Evolutionary conservation across 2,797 vertebrate genomes (phyloP).

Genomic region (Peromyscus aztecus): DNA sequence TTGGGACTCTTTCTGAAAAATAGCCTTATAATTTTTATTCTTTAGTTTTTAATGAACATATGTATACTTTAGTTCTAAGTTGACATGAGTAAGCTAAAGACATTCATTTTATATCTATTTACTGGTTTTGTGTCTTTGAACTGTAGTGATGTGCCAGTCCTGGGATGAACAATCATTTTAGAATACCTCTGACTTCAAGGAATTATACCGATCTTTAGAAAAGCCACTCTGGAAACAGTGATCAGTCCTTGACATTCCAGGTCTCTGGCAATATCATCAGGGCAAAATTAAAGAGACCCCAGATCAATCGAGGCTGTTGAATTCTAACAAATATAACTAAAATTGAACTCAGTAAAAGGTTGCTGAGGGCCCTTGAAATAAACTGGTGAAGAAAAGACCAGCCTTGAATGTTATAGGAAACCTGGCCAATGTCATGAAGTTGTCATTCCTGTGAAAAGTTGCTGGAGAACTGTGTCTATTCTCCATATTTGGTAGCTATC

Average conservation of each 20-base stretch:
- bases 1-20: conserved; percentile 16
- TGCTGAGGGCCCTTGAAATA: conserved; percentile 3
- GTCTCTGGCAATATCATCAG: not conserved
- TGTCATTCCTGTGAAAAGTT: conserved; percentile 54
- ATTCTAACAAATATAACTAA: conserved; percentile 53
- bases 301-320: not conserved
- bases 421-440: conserved; percentile 20
- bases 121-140: conserved; percentile 37
- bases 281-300: conserved; percentile 28
- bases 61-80: conserved; percentile 32
- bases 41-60: not conserved
- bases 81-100: not conserved
- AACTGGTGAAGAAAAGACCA: conserved; percentile 25
- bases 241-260: not conserved
- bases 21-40: not conserved
- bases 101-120: conserved; percentile 56
- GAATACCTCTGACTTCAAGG: not conserved
- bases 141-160: not conserved
- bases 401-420: not conserved
- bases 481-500: conserved; percentile 57
- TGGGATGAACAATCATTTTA: not conserved
- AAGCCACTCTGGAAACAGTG: not conserved
- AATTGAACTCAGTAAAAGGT: conserved; percentile 1
- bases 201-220: conserved; percentile 13
- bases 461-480: conserved; percentile 20